phyloP scores from a whole-genome alignment of 2,797 vertebrate genomes.

The Cossypha heuglini region DNA sequence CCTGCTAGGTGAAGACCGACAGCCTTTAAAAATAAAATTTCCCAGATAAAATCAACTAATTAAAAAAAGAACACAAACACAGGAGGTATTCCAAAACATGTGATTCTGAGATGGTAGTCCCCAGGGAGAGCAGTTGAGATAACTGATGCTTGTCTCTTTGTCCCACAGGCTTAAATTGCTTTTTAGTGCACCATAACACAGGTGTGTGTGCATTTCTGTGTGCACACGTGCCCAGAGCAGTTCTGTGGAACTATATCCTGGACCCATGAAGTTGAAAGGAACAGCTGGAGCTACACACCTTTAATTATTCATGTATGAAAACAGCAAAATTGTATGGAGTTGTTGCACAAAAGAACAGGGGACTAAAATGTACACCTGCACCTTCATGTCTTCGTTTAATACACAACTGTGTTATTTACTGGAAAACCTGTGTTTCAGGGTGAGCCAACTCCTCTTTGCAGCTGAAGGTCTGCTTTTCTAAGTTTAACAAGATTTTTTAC shows the following conservation, averaged over 20 bases:
- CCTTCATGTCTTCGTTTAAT: neutral
- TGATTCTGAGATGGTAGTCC: neutral
- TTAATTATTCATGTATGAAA: neutral
- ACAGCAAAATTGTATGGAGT: neutral
- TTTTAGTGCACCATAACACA: neutral
- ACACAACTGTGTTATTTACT: neutral
- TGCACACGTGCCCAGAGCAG: neutral
- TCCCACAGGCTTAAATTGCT: neutral
- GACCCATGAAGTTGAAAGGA: neutral
- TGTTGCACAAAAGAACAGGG: neutral
- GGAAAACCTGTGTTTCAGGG: neutral
- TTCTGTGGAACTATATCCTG: neutral
- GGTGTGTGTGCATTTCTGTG: neutral
- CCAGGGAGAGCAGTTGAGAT: neutral
- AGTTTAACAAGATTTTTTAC: neutral
- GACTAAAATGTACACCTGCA: neutral
- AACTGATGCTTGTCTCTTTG: neutral
- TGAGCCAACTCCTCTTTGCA: neutral
- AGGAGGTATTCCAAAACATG: neutral
- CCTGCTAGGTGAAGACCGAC: neutral
- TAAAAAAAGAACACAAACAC: neutral
- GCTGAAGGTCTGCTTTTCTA: neutral
- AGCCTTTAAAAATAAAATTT: neutral
- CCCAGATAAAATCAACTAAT: neutral
- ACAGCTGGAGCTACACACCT: neutral